These are phyloP conservation scores for Conus betulinus DNA, from an alignment of 1,140 invertebrate genomes.

Conservation along the genomic window DNA sequence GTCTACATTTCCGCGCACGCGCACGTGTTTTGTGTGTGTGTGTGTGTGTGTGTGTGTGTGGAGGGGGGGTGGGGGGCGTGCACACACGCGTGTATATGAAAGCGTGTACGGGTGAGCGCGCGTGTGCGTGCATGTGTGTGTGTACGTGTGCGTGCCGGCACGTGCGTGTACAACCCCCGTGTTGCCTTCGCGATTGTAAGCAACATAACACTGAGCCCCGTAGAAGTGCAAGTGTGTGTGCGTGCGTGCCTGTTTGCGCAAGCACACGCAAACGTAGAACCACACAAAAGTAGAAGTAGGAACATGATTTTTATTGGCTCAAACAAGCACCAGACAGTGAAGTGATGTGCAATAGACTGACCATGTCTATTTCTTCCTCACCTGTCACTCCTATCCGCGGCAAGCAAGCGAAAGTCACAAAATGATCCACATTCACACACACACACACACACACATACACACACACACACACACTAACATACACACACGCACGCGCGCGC, in stretches of 20 bases:
- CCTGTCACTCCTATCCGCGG: too few species aligned
- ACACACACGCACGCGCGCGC: too few species aligned
- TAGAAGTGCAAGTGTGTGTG: neutral
- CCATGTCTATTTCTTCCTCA: neutral
- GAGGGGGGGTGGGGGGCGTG: neutral
- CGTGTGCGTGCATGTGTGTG: neutral
- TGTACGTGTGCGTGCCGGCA: neutral
- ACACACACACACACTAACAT: too few species aligned
- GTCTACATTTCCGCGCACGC: neutral
- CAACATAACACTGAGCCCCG: too few species aligned
- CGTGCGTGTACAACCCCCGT: too few species aligned
- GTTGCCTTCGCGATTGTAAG: too few species aligned
- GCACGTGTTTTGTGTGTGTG: neutral
- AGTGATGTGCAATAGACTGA: neutral
- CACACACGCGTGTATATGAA: neutral
- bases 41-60: constrained; percentile 6
- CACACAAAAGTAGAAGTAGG: neutral
- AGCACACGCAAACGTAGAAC: neutral
- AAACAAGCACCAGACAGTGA: too few species aligned
- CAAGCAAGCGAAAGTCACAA: too few species aligned
- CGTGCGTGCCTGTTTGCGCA: neutral
- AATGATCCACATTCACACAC: too few species aligned
- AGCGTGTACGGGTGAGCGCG: neutral
- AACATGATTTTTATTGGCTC: neutral
- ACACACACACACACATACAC: too few species aligned